Percentiles rank a stretch among this genome's conserved stretches.
phyloP scores from a whole-genome alignment of 1,140 invertebrate species.

The Halictus rubicundus region DNA sequence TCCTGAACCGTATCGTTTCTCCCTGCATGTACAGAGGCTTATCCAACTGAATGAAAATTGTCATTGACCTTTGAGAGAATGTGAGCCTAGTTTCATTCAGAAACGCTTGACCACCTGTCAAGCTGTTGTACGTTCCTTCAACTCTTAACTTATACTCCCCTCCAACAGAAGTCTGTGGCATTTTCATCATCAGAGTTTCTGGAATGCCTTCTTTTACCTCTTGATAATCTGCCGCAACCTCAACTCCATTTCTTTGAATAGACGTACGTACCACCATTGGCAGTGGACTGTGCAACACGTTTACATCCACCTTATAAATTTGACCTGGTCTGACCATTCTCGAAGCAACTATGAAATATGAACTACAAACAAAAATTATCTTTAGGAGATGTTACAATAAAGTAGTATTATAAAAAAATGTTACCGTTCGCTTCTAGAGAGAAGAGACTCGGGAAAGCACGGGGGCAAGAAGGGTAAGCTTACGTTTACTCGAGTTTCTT shows the following conservation, averaged over 20 bases:
- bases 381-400: background rate
- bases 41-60: conserved; percentile 97
- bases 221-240: conserved; percentile 88
- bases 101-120: conserved; percentile 92
- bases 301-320: conserved; percentile 91
- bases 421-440: too few species aligned
- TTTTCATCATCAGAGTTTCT: conserved; percentile 90
- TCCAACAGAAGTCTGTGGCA: conserved; percentile 89
- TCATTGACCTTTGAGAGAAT: conserved; percentile 95
- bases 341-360: conserved; percentile 93
- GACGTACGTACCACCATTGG: conserved; percentile 91
- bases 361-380: conserved; percentile 79
- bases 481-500: too few species aligned
- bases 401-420: too few species aligned
- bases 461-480: too few species aligned
- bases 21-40: conserved; percentile 97
- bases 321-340: conserved; percentile 92
- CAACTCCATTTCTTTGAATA: conserved; percentile 92
- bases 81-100: conserved; percentile 89
- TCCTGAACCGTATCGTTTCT: conserved; percentile 92
- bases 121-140: conserved; percentile 92
- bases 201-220: conserved; percentile 90
- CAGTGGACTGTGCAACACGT: conserved; percentile 86
- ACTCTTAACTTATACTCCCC: conserved; percentile 93
- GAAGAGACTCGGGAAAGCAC: too few species aligned